A percentile compares a stretch with the other conserved stretches of the same genome.
phyloP scores from a whole-genome alignment of 2,888 invertebrate genomes.

The Helicoverpa assulta region DNA sequence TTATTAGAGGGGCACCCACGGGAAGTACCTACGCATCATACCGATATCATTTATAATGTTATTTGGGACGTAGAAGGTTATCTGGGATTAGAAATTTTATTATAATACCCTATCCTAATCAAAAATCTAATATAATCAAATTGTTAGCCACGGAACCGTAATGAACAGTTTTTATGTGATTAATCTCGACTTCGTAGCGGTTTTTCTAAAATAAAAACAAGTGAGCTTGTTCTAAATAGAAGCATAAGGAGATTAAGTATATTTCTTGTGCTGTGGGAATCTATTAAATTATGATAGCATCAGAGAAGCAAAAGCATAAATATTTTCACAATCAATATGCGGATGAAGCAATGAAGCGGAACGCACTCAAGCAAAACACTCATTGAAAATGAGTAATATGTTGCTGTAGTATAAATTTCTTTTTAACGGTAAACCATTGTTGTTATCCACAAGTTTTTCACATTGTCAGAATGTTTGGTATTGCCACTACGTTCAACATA shows the following conservation, averaged over 20 bases:
- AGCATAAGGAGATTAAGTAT: not conserved
- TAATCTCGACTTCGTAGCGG: not conserved
- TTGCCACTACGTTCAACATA: constrained; percentile 28
- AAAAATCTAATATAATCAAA: not conserved
- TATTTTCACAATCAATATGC: not conserved
- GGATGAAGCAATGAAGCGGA: not conserved
- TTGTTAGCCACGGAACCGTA: not conserved
- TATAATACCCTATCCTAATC: not conserved
- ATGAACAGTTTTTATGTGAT: not conserved
- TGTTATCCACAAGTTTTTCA: constrained; percentile 1
- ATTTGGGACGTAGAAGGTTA: constrained; percentile 15
- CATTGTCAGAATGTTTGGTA: constrained; percentile 25
- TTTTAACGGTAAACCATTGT: constrained; percentile 2
- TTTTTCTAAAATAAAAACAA: not conserved
- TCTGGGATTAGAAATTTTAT: not conserved
- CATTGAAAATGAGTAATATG: not conserved
- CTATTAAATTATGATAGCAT: not conserved
- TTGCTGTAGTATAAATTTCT: not conserved
- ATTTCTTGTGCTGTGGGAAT: not conserved
- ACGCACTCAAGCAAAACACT: not conserved
- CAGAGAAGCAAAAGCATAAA: not conserved
- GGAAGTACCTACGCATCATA: constrained; percentile 20
- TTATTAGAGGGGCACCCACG: constrained; percentile 44
- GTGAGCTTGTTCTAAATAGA: not conserved
- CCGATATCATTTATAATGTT: constrained; percentile 15